Evolutionary conservation across 2,113 vertebrate species (phyloP).

Genomic region (Notiomystis cincta): DNA sequence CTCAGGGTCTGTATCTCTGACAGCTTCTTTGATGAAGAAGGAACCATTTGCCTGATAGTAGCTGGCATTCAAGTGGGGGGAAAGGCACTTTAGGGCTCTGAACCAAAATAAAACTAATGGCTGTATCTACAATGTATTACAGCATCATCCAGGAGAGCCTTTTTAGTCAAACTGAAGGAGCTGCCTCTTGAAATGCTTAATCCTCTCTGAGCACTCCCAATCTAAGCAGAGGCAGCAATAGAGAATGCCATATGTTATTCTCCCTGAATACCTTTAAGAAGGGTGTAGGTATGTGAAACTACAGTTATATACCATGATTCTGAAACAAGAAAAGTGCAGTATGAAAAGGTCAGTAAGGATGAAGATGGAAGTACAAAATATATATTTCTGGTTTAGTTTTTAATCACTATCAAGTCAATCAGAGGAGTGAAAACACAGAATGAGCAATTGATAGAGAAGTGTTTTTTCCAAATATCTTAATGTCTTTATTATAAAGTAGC

Average conservation of each 20-base stretch:
- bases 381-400: not conserved
- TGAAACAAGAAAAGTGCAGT: not conserved
- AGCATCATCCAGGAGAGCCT: not conserved
- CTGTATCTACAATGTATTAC: not conserved
- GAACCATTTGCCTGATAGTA: not conserved
- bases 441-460: not conserved
- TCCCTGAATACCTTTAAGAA: not conserved
- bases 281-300: not conserved
- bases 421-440: not conserved
- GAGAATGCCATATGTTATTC: not conserved
- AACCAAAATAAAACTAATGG: not conserved
- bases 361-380: not conserved
- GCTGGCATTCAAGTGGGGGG: not conserved
- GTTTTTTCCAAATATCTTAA: not conserved
- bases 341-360: not conserved
- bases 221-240: not conserved
- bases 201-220: not conserved
- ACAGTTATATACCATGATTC: not conserved
- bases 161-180: not conserved
- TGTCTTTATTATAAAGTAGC: conserved; percentile 6
- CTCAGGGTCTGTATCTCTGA: not conserved
- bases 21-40: not conserved
- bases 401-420: not conserved
- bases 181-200: not conserved
- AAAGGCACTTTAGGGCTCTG: not conserved